Base-by-base conservation (phyloP, 1,140 invertebrate species). In the Melipona quadrifasciata region DNA sequence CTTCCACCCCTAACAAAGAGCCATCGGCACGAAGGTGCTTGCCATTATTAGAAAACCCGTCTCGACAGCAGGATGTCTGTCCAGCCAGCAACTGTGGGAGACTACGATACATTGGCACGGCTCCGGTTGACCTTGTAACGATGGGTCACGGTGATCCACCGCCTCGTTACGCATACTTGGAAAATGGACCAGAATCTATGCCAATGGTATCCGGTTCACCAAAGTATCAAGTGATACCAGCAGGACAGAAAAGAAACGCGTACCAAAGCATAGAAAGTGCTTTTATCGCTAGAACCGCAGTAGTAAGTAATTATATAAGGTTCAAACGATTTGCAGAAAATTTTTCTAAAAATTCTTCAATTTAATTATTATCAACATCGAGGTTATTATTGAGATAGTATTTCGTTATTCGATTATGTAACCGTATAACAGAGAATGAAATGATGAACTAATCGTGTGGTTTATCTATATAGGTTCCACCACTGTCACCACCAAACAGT, bases 1-100 rank as follows among this genome's bases (percentile, higher is more conserved):
- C 94, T 0, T 95, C 94, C 27, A 95, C 94, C 0, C 94, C 94
- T 8, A 95, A 93, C 80, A 95, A 95, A 84, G 94, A 95, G 82
- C 89, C 94, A 5, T 93, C 94, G 27, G 94, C 94, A 0, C 86
- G 94, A 34, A 89, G 94, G 84, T 95, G 94, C 85, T 82, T 95
- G 51, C 94, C 94, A 0, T 80, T 95, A 11, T 77, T 90, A 17
- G 94, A 94, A 85, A 90, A 90, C 34, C 88, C 92, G 1, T 85
- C 90, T 0, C 86, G 92, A 12, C 92, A 89, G 17, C 91, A 91
- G 76, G 93, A 93, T 1, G 80, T 90, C 57, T 92, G 90, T 55
- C 88, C 92, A 21, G 90, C 90, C 16, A 88, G 87, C 53, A 94
- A 94, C 85, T 94, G 92, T 58, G 93, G 92, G 4, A 88, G 93